Percentiles rank a stretch among this genome's conserved stretches.
Conservation (phyloP, 2,113 vertebrate species). For the Lampris incognitus region DNA sequence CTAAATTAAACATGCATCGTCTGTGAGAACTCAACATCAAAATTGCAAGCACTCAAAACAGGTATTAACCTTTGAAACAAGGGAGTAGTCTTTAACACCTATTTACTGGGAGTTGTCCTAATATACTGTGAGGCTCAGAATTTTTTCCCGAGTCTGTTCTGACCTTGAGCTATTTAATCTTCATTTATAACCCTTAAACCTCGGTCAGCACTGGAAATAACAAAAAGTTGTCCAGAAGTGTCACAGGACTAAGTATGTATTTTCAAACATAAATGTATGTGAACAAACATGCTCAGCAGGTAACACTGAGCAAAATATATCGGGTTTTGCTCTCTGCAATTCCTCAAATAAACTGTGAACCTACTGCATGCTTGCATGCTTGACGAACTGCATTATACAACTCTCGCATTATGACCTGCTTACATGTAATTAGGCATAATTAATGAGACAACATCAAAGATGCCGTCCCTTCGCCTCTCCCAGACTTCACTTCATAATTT, state of each 20-base stretch:
- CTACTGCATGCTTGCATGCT: constrained; percentile 10
- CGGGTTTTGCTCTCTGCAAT: not conserved
- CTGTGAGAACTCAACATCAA: constrained; percentile 35
- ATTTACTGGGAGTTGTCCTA: constrained; percentile 6
- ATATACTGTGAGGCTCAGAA: constrained; percentile 28
- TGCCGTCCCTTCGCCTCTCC: constrained; percentile 12
- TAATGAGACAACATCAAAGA: constrained; percentile 58
- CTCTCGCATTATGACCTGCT: constrained; percentile 49
- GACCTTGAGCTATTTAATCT: constrained; percentile 23
- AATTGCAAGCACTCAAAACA: constrained; percentile 39
- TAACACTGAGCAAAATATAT: not conserved
- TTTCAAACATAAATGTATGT: not conserved
- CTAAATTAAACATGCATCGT: constrained; percentile 50
- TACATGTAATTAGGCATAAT: constrained; percentile 60
- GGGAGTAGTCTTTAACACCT: constrained; percentile 9
- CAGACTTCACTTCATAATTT: constrained; percentile 8
- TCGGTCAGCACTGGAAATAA: constrained; percentile 1
- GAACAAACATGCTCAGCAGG: not conserved
- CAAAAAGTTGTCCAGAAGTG: constrained; percentile 7
- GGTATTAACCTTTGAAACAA: constrained; percentile 16
- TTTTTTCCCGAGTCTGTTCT: constrained; percentile 4
- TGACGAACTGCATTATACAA: constrained; percentile 16
- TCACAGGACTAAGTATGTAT: not conserved
- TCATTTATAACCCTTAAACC: not conserved
- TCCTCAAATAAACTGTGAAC: constrained; percentile 3